Percentiles rank a stretch among this genome's conserved stretches.
These are phyloP conservation scores for Oscheius sp. DNA, from an alignment of 2,888 invertebrate species.

Conservation along the genomic window DNA sequence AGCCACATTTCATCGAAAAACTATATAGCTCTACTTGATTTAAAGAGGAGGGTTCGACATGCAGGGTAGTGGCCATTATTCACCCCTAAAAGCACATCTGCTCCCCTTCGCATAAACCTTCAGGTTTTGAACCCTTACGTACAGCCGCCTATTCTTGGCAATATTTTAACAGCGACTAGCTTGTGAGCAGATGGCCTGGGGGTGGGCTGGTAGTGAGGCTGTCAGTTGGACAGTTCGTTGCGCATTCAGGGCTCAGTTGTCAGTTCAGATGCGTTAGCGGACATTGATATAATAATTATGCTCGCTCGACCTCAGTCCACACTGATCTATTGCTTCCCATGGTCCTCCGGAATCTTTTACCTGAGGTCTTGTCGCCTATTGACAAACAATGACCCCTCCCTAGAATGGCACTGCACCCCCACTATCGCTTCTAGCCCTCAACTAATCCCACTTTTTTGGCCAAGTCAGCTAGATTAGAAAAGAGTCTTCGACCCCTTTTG, in stretches of 20 bases:
- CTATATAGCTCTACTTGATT: no score
- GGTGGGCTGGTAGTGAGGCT: slow-evolving; percentile 14
- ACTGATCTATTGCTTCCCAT: neutral
- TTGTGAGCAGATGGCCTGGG: slow-evolving; percentile 26
- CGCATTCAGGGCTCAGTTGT: slow-evolving; percentile 25
- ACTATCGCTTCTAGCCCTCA: slow-evolving; percentile 5
- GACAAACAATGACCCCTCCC: slow-evolving; percentile 12
- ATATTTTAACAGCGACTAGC: neutral
- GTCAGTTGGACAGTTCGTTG: slow-evolving; percentile 28
- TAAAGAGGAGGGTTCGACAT: no score
- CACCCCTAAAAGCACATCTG: no score
- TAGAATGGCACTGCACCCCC: neutral
- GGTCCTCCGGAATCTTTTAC: neutral
- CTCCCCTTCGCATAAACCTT: no score
- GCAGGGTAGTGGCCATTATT: no score
- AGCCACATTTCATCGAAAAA: no score
- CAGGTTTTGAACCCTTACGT: no score
- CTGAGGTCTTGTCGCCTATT: neutral
- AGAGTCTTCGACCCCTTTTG: slow-evolving; percentile 5
- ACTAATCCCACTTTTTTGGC: slow-evolving; percentile 16
- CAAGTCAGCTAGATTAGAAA: slow-evolving; percentile 24
- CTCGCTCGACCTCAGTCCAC: neutral
- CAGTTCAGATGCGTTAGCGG: slow-evolving; percentile 26
- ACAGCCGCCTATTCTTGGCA: no score
- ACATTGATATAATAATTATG: slow-evolving; percentile 28